phyloP scores from a whole-genome alignment of 1,140 invertebrate species.

The Solenopsis fugax region DNA sequence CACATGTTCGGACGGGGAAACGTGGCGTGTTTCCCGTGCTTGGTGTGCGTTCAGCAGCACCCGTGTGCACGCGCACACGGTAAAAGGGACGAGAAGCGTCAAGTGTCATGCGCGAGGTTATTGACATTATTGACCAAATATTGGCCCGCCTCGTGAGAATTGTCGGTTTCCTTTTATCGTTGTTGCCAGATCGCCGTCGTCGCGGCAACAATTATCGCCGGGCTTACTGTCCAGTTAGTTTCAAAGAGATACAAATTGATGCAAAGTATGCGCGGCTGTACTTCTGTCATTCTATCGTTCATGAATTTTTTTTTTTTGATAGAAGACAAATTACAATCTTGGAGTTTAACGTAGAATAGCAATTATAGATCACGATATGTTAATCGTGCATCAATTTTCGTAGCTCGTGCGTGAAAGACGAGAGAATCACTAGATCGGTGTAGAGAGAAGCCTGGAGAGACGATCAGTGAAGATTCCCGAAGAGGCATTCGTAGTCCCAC shows the following conservation, averaged over 20 bases:
- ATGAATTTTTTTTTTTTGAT: neutral
- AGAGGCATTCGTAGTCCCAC: slow-evolving; percentile 65
- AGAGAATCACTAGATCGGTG: neutral
- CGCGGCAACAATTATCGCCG: neutral
- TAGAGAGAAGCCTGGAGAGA: slow-evolving; percentile 36
- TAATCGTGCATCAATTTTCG: neutral
- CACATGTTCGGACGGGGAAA: slow-evolving; percentile 80
- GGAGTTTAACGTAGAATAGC: neutral
- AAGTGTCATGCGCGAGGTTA: slow-evolving; percentile 74
- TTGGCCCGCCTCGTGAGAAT: slow-evolving; percentile 48
- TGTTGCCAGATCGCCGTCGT: neutral
- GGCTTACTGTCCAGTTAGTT: neutral
- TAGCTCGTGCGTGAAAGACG: neutral
- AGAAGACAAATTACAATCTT: neutral
- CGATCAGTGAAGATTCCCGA: slow-evolving; percentile 68
- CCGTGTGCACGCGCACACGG: slow-evolving; percentile 40
- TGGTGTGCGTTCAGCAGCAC: slow-evolving; percentile 10
- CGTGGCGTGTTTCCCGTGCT: slow-evolving; percentile 71
- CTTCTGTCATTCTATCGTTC: neutral
- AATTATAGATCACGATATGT: too few species aligned
- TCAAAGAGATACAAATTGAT: neutral
- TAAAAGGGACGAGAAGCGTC: slow-evolving; percentile 54
- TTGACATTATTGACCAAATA: slow-evolving; percentile 78
- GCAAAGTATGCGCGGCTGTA: neutral
- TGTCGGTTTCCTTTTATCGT: slow-evolving; percentile 38